Evolutionary conservation across 2,797 vertebrate genomes (phyloP).

Genomic region (Oceanodroma leucorhoa): DNA sequence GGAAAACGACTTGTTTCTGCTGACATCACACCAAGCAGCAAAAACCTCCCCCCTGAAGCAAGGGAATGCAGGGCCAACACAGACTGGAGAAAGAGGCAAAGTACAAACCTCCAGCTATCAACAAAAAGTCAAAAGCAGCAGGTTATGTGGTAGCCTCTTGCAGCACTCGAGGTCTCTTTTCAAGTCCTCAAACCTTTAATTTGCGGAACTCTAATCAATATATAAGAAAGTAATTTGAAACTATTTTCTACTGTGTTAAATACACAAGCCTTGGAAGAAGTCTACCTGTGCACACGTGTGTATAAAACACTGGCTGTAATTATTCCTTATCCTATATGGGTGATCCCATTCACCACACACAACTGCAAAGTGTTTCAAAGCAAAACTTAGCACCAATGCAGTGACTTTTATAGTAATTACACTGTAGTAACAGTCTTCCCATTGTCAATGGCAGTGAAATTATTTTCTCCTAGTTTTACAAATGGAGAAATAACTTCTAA

Average conservation of each 20-base stretch:
- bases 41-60: neutral
- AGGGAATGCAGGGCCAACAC: neutral
- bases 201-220: neutral
- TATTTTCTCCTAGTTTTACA: neutral
- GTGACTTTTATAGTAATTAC: neutral
- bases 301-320: neutral
- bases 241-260: neutral
- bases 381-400: neutral
- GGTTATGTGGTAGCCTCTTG: neutral
- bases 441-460: neutral
- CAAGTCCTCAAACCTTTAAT: neutral
- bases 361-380: neutral
- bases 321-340: neutral
- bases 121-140: neutral
- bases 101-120: neutral
- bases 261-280: neutral
- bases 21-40: slow-evolving; percentile 5
- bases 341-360: neutral
- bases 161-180: neutral
- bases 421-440: neutral
- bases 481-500: neutral
- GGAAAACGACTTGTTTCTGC: slow-evolving; percentile 39
- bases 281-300: neutral
- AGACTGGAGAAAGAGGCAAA: neutral
- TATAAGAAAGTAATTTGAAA: neutral